Evolutionary conservation across 2,113 vertebrate species (phyloP).

Genomic region (Crotalus helleri): DNA sequence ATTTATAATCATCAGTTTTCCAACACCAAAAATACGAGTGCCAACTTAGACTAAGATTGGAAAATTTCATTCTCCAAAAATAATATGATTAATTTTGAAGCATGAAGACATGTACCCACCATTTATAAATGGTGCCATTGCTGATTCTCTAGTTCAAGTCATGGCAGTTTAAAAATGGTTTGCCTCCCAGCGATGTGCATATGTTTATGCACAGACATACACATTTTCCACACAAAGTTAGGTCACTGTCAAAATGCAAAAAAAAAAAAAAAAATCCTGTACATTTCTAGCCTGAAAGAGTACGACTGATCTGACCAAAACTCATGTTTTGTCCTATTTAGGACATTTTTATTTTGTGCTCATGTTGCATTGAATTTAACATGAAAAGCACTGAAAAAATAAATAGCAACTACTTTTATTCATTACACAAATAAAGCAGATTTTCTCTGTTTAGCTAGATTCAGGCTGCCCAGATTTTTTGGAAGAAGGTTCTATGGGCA

Average conservation of each 20-base stretch:
- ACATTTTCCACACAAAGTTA: slow-evolving; percentile 35
- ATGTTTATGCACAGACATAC: neutral
- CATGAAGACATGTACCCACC: neutral
- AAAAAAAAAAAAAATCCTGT: slow-evolving; percentile 46
- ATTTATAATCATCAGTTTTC: neutral
- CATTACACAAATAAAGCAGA: neutral
- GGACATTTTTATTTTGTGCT: slow-evolving; percentile 45
- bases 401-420: slow-evolving; percentile 29
- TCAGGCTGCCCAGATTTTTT: neutral
- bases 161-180: neutral
- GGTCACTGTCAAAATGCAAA: slow-evolving; percentile 50
- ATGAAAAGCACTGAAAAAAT: slow-evolving; percentile 22
- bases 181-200: neutral
- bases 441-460: neutral
- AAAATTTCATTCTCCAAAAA: neutral
- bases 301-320: slow-evolving; percentile 6
- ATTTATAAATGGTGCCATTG: neutral
- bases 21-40: neutral
- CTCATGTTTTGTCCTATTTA: slow-evolving; percentile 62
- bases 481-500: neutral
- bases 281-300: slow-evolving; percentile 35
- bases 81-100: neutral
- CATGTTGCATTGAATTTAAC: slow-evolving; percentile 36
- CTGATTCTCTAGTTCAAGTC: neutral
- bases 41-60: neutral